These are phyloP conservation scores for Mythimna ferrago DNA, from an alignment of 2,888 invertebrate species.

Conservation along the genomic window DNA sequence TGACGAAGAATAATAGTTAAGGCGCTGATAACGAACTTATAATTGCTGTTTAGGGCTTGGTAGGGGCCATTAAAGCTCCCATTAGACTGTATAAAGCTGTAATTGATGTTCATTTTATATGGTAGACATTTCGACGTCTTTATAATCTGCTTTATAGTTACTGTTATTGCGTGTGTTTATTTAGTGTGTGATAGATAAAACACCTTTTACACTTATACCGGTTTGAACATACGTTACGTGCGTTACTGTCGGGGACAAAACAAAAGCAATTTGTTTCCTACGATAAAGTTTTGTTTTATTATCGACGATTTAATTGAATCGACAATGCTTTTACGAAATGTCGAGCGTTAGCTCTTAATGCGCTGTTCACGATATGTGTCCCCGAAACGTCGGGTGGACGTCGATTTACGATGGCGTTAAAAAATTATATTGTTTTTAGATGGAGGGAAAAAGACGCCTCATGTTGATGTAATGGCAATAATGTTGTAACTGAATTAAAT, in stretches of 20 bases:
- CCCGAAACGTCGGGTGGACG: slow-evolving; percentile 26
- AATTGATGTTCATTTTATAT: slow-evolving; percentile 35
- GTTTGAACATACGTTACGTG: slow-evolving; percentile 5
- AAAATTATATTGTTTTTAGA: slow-evolving; percentile 48
- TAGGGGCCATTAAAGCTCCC: slow-evolving; percentile 52
- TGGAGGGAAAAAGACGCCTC: slow-evolving; percentile 29
- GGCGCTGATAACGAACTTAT: slow-evolving; percentile 62
- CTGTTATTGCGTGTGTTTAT: slow-evolving; percentile 25
- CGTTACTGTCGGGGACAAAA: slow-evolving; percentile 24
- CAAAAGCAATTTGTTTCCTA: slow-evolving; percentile 52
- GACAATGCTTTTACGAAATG: slow-evolving; percentile 50
- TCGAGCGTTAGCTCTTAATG: slow-evolving; percentile 39
- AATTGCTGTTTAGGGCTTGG: slow-evolving; percentile 63
- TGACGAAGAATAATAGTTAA: slow-evolving; percentile 59
- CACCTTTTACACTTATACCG: slow-evolving; percentile 4
- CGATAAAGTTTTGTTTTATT: slow-evolving; percentile 52
- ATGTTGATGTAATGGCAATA: slow-evolving; percentile 35
- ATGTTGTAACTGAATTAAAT: slow-evolving; percentile 47
- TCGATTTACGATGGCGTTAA: slow-evolving; percentile 47
- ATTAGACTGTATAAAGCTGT: slow-evolving; percentile 53
- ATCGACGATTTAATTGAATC: slow-evolving; percentile 60
- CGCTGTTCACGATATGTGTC: slow-evolving; percentile 27
- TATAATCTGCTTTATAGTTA: slow-evolving; percentile 37
- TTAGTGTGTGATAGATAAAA: slow-evolving; percentile 33
- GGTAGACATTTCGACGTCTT: slow-evolving; percentile 32